phyloP scores from a whole-genome alignment of 2,113 vertebrate genomes.

The Nesoenas mayeri region DNA sequence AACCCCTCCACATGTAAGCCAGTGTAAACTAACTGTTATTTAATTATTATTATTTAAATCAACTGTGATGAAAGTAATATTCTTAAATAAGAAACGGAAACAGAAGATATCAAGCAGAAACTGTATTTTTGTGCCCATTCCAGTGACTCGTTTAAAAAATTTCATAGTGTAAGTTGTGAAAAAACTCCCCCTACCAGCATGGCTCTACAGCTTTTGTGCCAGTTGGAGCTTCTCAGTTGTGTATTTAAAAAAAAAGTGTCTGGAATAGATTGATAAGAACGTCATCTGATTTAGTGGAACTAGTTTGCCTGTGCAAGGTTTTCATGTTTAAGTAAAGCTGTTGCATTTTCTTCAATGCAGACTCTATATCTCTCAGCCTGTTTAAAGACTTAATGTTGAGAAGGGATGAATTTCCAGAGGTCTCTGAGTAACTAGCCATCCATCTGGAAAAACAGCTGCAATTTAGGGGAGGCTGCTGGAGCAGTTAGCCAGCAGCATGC shows the following conservation, averaged over 20 bases:
- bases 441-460: conserved; percentile 19
- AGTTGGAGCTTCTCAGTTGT: background rate
- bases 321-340: background rate
- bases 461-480: background rate
- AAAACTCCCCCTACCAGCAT: background rate
- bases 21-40: background rate
- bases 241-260: background rate
- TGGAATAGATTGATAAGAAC: conserved; percentile 47
- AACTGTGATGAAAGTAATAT: background rate
- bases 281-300: conserved; percentile 15
- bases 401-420: conserved; percentile 25
- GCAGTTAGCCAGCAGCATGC: background rate
- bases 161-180: background rate
- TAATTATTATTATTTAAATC: background rate
- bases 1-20: background rate
- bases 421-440: background rate
- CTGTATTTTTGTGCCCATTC: background rate
- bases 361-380: background rate
- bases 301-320: background rate
- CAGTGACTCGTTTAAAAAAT: background rate
- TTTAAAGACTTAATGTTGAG: background rate
- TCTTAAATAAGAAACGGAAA: background rate
- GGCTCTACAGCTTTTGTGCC: background rate
- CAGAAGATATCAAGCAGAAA: background rate
- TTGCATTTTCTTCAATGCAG: background rate